Conservation (phyloP, 2,113 vertebrate genomes). For the Grallaria varia region DNA sequence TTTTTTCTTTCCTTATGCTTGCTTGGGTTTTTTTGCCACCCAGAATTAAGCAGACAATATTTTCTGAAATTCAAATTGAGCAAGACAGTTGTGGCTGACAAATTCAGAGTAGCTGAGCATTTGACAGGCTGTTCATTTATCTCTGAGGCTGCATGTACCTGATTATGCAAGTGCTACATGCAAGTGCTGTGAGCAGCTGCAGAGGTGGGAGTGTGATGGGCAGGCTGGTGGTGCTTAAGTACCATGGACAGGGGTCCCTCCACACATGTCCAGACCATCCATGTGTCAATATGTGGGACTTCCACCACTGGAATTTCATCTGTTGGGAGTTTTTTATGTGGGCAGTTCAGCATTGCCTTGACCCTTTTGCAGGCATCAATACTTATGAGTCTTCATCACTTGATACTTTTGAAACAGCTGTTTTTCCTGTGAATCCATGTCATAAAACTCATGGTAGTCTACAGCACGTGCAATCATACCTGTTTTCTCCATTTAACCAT, state of each 20-base stretch:
- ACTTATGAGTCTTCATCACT: not conserved
- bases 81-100: not conserved
- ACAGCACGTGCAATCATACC: not conserved
- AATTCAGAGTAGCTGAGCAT: not conserved
- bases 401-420: not conserved
- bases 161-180: accelerated
- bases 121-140: not conserved
- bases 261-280: accelerated
- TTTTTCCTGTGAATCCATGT: not conserved
- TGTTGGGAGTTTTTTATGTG: not conserved
- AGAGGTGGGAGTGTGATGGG: not conserved
- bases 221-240: not conserved
- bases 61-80: not conserved
- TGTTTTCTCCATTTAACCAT: not conserved
- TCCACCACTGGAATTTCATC: not conserved
- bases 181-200: not conserved
- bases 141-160: not conserved
- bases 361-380: not conserved
- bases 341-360: not conserved
- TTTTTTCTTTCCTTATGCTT: not conserved
- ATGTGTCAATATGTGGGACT: not conserved
- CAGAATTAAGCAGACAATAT: not conserved
- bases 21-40: not conserved
- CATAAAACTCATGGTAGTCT: not conserved
- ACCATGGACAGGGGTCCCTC: slow-evolving; percentile 43